Base-by-base conservation (phyloP, 2,797 vertebrate genomes). In the Rhinogobio ventralis region DNA sequence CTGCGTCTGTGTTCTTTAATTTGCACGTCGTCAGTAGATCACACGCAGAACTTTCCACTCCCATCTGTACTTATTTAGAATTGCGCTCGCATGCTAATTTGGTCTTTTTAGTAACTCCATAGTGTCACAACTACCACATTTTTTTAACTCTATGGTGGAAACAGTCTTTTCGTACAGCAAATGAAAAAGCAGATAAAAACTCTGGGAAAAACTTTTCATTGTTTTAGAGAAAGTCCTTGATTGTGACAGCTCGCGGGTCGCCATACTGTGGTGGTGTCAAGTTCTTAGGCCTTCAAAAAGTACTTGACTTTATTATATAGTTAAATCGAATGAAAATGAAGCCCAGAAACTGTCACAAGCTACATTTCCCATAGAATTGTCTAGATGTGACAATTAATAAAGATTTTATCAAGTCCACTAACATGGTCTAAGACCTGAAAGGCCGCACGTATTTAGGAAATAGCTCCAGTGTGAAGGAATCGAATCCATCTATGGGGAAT, bases 401-500 rank as follows among this genome's bases (percentile, higher is more conserved):
- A 90, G 82, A 80, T 15, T 42, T 79, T 66, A 71, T 85, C 64
- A 84, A 86, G 46, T 84, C 42, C 81, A 77, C 53, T 74, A 89
- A 87, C 85, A 77, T 77, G 88, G 68, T 62, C 89, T 85, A 89
- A 84, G 89, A 92, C 92, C 94, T 94, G 94, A 92, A 92, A 91
- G 81, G 89, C 86, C 83, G 94, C 95, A 95, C 94, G 92, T 95
- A 95, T 94, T 92, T 91, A 95, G 94, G 93, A 95, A 95, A 94
- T 92, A 8, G 87, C 89, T 93, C 90, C 87, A 89, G 91, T 91
- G 53, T 84, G 91, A 87, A 94, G 93, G 92, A 94, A 95, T 93
- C 88, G 88, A 93, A 95, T 93, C 94, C 93, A 93, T 96, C 95
- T 95, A 92, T 92, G 93, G 95, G 95, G 95, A 95, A 95, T 94